Evolutionary conservation across 2,797 vertebrate genomes (phyloP), one percentile per base, ranked within the genome.

Genomic region (Phalanger gymnotis): DNA sequence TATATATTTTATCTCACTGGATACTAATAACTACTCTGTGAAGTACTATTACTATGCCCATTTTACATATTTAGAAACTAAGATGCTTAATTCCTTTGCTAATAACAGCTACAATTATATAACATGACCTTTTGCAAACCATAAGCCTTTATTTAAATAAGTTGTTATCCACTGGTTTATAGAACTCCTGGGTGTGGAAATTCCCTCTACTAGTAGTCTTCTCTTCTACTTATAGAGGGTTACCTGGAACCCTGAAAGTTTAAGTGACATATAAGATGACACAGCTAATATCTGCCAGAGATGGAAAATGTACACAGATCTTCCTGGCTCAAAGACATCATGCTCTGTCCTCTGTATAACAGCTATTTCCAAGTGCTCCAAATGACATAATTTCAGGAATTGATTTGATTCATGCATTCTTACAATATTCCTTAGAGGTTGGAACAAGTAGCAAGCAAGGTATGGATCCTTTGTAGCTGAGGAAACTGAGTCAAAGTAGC

Each of bases 281-380:
- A n/a, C 3, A n/a, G 16, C 34, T 73, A 73, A 73, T 73, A 73
- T 73, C 34, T 73, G 61, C 3, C 16, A n/a, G 61, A 73, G 61
- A 73, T 73, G 61, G 16, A 40, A 40, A 73, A 31, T 6, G 34
- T n/a, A 73, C 16, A 40, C 61, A 40, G 34, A 40, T n/a, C 14
- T 73, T 73, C 16, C 34, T 19, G 16, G 14, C 34, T 73, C 34
- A n/a, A n/a, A 73, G 34, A 5, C 61, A 73, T 73, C 34, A n/a
- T 19, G 30, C 34, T 40, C 16, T n/a, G 5, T 73, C 34, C 13
- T 47, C 27, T 27, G 4, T 53, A 34, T 10, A 13, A 0, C 53
- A 3, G 53, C 40, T 92, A 11, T 93, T 57, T 92, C 53, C 53
- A 61, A 95, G 31, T n/a, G n/a, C n/a, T n/a, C n/a, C n/a, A 95